Conservation (phyloP, 2,113 vertebrate genomes). For the Crocuta crocuta region DNA sequence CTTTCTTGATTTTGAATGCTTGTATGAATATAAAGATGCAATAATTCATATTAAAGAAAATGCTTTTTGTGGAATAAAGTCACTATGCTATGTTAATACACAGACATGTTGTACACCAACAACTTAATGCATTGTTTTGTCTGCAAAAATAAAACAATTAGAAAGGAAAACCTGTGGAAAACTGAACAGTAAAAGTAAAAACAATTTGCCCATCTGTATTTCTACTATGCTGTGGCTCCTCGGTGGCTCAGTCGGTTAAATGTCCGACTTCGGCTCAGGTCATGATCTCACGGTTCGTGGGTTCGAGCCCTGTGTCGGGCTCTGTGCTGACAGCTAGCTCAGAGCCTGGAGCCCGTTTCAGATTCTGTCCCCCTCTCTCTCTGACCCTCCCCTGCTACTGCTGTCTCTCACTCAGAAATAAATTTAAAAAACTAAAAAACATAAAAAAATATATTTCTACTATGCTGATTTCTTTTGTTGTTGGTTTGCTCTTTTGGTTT, state of each 20-base stretch:
- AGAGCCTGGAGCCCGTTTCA: no score
- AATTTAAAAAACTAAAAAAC: no score
- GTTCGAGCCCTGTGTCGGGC: no score
- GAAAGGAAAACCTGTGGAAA: background rate
- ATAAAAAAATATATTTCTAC: background rate
- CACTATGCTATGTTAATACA: background rate
- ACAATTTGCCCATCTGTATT: background rate
- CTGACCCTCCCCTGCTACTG: no score
- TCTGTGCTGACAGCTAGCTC: no score
- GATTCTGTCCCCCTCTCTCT: no score
- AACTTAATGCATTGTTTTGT: background rate
- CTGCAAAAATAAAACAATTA: slow-evolving; percentile 27
- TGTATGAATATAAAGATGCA: background rate
- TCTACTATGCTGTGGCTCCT: background rate
- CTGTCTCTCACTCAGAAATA: no score
- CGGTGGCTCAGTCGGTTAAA: no score
- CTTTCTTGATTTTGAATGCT: slow-evolving; percentile 14
- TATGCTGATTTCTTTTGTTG: background rate
- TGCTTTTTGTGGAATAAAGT: background rate
- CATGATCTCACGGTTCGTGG: no score
- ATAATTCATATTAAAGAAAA: background rate
- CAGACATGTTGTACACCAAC: background rate
- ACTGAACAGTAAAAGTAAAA: background rate
- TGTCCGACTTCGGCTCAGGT: no score
- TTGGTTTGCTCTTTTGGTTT: background rate